phyloP scores from a whole-genome alignment of 1,140 invertebrate genomes.

The Condylostylus longicornis region DNA sequence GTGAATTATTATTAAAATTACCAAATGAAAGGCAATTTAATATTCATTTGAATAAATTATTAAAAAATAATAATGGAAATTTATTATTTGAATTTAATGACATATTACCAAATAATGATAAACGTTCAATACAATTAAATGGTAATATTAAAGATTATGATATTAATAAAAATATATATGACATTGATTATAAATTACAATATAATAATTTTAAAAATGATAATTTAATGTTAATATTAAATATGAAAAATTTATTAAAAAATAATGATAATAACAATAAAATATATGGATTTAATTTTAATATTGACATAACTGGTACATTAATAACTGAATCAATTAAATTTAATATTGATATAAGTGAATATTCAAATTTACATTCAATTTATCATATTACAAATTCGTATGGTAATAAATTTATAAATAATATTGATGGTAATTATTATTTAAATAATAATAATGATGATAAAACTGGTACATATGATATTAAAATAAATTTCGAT shows the following conservation, averaged over 20 bases:
- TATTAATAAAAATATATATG: constrained; percentile 31
- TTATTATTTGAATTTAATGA: constrained; percentile 23
- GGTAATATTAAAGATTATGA: constrained; percentile 34
- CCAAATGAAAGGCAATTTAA: constrained; percentile 27
- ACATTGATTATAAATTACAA: constrained; percentile 24
- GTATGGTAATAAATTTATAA: constrained; percentile 14
- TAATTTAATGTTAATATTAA: constrained; percentile 16
- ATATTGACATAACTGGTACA: constrained; percentile 24
- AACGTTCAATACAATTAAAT: constrained; percentile 26
- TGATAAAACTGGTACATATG: constrained; percentile 30
- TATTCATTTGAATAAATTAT: too few relatives aligned
- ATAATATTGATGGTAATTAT: constrained; percentile 31
- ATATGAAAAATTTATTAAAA: constrained; percentile 18
- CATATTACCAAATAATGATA: constrained; percentile 26
- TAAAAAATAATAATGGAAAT: too few relatives aligned
- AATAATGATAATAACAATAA: constrained; percentile 18
- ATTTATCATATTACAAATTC: constrained; percentile 14
- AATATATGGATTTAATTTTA: too few relatives aligned
- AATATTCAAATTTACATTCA: constrained; percentile 17
- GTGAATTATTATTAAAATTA: constrained; percentile 34
- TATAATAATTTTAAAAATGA: constrained; percentile 26
- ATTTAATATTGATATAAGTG: constrained; percentile 12
- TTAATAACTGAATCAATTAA: constrained; percentile 28
- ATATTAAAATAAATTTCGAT: constrained; percentile 29
- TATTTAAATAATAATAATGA: constrained; percentile 15